Percentiles rank a stretch among this genome's conserved stretches.
phyloP scores from a whole-genome alignment of 2,888 invertebrate genomes.

The Trichacis sp. region DNA sequence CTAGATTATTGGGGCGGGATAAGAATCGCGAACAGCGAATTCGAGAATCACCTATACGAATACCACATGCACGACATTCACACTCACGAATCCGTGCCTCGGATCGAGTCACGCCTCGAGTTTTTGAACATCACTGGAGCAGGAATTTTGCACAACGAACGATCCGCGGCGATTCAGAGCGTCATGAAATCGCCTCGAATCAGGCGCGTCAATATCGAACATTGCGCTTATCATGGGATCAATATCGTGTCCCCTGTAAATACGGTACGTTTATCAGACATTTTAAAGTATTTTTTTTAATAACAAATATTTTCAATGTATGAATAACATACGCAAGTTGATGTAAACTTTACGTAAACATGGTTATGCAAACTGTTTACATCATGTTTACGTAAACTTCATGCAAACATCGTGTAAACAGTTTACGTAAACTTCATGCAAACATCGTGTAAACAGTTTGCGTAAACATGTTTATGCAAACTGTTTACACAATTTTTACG shows the following conservation, averaged over 20 bases:
- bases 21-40: conserved; percentile 89
- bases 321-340: too few relatives aligned
- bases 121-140: conserved; percentile 90
- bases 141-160: conserved; percentile 95
- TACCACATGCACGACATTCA: conserved; percentile 85
- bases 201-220: conserved; percentile 84
- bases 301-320: too few relatives aligned
- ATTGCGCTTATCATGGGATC: conserved; percentile 91
- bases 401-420: too few relatives aligned
- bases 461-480: too few relatives aligned
- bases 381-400: too few relatives aligned
- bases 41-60: conserved; percentile 87
- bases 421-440: too few relatives aligned
- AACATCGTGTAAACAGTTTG: too few relatives aligned
- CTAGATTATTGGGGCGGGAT: conserved; percentile 97
- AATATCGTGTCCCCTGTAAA: conserved; percentile 91
- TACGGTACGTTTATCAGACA: conserved; percentile 70
- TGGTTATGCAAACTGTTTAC: too few relatives aligned
- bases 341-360: too few relatives aligned
- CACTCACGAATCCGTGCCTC: conserved; percentile 79
- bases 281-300: too few relatives aligned
- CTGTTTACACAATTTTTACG: too few relatives aligned
- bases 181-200: conserved; percentile 88
- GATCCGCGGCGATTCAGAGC: conserved; percentile 91
- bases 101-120: conserved; percentile 82